Evolutionary conservation across 2,888 invertebrate genomes (phyloP).

Genomic region (Phyto melanocephala): DNA sequence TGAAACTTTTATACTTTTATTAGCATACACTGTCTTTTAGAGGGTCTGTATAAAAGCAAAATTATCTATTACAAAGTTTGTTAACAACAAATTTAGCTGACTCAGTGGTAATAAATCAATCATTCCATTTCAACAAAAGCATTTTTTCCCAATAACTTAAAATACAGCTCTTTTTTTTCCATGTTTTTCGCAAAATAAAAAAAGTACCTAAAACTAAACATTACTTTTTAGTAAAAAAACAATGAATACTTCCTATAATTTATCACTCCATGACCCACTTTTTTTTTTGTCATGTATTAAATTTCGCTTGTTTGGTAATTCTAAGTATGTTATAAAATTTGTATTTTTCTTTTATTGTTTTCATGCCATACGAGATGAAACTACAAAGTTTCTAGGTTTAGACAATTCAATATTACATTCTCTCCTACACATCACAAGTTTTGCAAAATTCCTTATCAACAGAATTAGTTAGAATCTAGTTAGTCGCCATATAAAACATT

Average conservation of each 20-base stretch:
- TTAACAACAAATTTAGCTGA: not conserved
- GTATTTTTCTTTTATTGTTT: not conserved
- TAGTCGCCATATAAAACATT: no score
- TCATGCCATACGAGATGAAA: not conserved
- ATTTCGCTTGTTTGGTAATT: slow-evolving; percentile 35
- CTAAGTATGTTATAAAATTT: slow-evolving; percentile 21
- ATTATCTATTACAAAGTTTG: not conserved
- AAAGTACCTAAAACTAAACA: not conserved
- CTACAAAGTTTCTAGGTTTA: not conserved
- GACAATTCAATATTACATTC: no score
- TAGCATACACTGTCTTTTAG: not conserved
- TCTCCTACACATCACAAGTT: no score
- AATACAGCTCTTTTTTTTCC: not conserved
- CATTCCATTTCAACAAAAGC: not conserved
- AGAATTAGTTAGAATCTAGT: no score
- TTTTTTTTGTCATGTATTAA: slow-evolving; percentile 14
- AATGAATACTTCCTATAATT: slow-evolving; percentile 33
- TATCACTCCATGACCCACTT: slow-evolving; percentile 47
- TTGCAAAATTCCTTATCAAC: no score
- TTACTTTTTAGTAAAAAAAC: not conserved
- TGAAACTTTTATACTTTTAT: not conserved
- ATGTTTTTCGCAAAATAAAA: not conserved
- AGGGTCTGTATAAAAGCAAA: not conserved
- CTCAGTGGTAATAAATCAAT: not conserved
- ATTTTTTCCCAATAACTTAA: not conserved